phyloP scores from a whole-genome alignment of 1,140 invertebrate species.

The Whitmania pigra region DNA sequence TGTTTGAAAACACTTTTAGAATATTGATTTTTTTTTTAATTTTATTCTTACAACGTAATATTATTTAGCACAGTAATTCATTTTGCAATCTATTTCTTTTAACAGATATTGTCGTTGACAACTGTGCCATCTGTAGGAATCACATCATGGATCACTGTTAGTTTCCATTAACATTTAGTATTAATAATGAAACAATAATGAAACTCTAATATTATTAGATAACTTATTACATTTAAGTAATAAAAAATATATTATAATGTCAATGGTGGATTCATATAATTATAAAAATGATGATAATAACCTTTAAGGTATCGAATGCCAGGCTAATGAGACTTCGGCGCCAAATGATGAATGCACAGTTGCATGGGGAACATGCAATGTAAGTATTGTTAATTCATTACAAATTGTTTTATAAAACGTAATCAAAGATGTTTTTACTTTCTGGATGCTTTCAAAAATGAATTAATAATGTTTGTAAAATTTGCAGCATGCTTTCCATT shows the following conservation, averaged over 20 bases:
- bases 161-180: slow-evolving; percentile 26
- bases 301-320: too few relatives aligned
- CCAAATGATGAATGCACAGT: slow-evolving; percentile 98
- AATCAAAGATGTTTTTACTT: too few relatives aligned
- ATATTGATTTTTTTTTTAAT: slow-evolving; percentile 33
- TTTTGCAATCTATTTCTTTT: slow-evolving; percentile 8
- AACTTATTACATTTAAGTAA: too few relatives aligned
- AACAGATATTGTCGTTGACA: slow-evolving; percentile 94
- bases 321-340: slow-evolving; percentile 94
- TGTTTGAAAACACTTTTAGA: too few relatives aligned
- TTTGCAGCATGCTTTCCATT: slow-evolving; percentile 88
- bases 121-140: slow-evolving; percentile 98
- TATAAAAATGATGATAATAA: slow-evolving; percentile 37
- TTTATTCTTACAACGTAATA: background rate
- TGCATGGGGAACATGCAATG: slow-evolving; percentile 98
- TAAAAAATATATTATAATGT: background rate
- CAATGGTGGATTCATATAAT: background rate
- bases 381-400: slow-evolving; percentile 42
- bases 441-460: background rate
- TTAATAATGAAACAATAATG: too few relatives aligned
- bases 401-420: too few relatives aligned
- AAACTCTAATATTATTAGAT: too few relatives aligned
- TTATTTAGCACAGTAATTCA: background rate
- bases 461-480: background rate
- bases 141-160: slow-evolving; percentile 97